A percentile compares a stretch with the other conserved stretches of the same genome.
These are phyloP conservation scores for Sebastes melanostomus DNA, from an alignment of 2,797 vertebrate genomes.

Conservation along the genomic window DNA sequence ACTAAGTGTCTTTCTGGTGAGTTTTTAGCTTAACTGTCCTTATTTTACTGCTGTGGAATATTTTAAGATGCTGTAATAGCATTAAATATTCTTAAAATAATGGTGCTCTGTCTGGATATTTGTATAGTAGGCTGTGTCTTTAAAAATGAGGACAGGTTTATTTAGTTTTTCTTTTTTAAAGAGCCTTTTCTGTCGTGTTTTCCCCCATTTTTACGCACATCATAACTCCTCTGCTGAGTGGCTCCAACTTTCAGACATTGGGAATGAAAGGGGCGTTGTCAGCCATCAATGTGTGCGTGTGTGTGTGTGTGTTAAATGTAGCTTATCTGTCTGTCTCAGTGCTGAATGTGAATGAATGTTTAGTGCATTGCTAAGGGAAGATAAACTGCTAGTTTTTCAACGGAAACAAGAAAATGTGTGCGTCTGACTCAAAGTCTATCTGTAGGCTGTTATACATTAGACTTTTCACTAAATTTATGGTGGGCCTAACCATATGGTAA, in stretches of 20 bases:
- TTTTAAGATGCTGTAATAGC: not conserved
- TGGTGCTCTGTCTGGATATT: not conserved
- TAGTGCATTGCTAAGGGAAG: not conserved
- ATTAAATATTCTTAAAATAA: not conserved
- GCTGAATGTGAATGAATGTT: conserved; percentile 11
- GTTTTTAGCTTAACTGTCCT: not conserved
- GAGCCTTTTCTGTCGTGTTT: not conserved
- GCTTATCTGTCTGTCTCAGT: not conserved
- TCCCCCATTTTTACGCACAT: conserved; percentile 39
- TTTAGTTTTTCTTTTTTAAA: not conserved
- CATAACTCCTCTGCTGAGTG: conserved; percentile 25
- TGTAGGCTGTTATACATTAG: not conserved
- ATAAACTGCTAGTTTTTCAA: not conserved
- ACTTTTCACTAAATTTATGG: not conserved
- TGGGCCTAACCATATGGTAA: not conserved
- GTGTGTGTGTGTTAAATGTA: not conserved
- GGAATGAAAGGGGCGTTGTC: conserved; percentile 77
- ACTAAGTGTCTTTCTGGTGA: not conserved
- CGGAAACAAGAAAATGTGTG: conserved; percentile 1
- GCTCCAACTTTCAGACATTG: conserved; percentile 24
- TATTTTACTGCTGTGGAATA: not conserved
- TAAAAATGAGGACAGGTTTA: not conserved
- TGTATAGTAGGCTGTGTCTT: not conserved
- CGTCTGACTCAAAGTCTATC: not conserved
- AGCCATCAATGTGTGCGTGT: not conserved